Conservation (phyloP, 2,797 vertebrate genomes). For the Cuniculus paca region DNA sequence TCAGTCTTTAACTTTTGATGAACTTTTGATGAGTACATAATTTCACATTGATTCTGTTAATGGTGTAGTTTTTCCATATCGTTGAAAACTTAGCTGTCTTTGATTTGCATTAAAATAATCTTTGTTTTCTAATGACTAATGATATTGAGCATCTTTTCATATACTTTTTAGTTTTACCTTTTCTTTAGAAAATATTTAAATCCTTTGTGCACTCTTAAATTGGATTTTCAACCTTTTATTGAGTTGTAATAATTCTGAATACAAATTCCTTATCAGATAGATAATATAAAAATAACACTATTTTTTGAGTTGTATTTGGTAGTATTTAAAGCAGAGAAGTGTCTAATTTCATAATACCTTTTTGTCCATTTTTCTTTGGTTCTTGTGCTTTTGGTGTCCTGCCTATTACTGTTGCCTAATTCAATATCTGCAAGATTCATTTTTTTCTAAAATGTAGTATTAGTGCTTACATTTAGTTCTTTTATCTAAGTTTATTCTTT, state of each 20-base stretch:
- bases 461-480: neutral
- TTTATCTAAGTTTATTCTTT: neutral
- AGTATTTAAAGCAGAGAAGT: neutral
- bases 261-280: neutral
- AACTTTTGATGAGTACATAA: neutral
- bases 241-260: neutral
- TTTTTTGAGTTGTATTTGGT: neutral
- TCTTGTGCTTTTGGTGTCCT: neutral
- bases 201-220: neutral
- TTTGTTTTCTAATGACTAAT: neutral
- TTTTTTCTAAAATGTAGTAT: neutral
- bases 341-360: neutral
- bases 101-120: no score
- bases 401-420: neutral
- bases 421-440: neutral
- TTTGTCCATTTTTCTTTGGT: neutral
- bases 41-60: neutral
- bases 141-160: neutral
- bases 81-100: neutral
- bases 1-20: neutral
- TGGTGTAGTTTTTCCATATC: neutral
- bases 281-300: neutral
- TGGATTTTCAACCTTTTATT: neutral
- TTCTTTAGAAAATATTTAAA: conserved; percentile 24
- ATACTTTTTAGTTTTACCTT: neutral